Conservation (phyloP, 2,888 invertebrate species). For the Apotomis turbidana region DNA sequence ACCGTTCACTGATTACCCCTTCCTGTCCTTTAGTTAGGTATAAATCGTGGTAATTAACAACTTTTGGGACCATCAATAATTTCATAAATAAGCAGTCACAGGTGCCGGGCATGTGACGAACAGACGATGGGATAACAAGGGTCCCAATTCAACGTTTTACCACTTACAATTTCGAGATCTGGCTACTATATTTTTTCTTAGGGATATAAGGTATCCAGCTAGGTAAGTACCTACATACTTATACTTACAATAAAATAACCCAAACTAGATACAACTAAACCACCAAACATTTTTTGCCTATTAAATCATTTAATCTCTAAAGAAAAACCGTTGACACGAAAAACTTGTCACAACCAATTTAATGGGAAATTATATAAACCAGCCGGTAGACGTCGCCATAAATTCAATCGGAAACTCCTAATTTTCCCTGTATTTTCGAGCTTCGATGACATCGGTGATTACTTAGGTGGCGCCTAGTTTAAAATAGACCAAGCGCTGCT, state of each 20-base stretch:
- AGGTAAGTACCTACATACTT: too few species aligned
- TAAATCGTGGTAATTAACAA: neutral
- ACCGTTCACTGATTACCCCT: conserved; percentile 17
- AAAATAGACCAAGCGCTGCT: conserved; percentile 22
- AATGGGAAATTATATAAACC: conserved; percentile 31
- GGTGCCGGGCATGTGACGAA: too few species aligned
- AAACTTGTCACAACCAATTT: conserved; percentile 34
- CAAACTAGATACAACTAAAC: neutral
- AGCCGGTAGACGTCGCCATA: conserved; percentile 30
- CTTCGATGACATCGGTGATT: conserved; percentile 41
- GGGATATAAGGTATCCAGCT: too few species aligned
- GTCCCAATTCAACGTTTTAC: too few species aligned
- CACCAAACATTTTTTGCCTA: neutral
- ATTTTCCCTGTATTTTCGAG: conserved; percentile 39
- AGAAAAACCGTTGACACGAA: conserved; percentile 29
- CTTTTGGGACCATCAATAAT: neutral
- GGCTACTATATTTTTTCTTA: too few species aligned
- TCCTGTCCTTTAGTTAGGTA: conserved; percentile 15
- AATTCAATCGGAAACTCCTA: conserved; percentile 35
- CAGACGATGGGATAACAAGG: too few species aligned
- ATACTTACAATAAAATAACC: neutral
- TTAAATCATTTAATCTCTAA: conserved; percentile 25
- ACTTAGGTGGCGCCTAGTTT: conserved; percentile 41
- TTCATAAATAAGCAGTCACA: neutral
- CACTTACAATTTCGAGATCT: too few species aligned